phyloP scores from a whole-genome alignment of 2,888 invertebrate genomes.

The Andrena hattorfiana region DNA sequence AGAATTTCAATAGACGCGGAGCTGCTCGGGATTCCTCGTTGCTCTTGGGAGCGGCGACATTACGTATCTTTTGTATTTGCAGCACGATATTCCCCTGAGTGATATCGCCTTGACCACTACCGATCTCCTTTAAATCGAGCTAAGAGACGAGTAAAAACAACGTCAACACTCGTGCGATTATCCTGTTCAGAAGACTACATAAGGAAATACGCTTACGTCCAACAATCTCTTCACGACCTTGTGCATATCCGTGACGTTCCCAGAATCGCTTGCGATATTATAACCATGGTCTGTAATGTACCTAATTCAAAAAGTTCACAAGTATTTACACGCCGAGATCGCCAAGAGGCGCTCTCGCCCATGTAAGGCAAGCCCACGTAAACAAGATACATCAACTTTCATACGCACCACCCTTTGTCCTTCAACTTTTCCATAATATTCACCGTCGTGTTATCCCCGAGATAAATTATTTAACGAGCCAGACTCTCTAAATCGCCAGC shows the following conservation, averaged over 20 bases:
- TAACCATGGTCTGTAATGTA: slow-evolving; percentile 90
- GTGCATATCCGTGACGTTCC: slow-evolving; percentile 88
- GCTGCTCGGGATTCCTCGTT: slow-evolving; percentile 94
- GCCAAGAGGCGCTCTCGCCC: slow-evolving; percentile 10
- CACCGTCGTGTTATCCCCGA: slow-evolving; percentile 54
- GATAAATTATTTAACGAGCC: slow-evolving; percentile 16
- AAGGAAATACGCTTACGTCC: slow-evolving; percentile 87
- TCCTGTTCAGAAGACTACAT: background rate
- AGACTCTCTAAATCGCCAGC: slow-evolving; percentile 2
- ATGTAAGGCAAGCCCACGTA: background rate
- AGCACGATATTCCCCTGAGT: slow-evolving; percentile 87
- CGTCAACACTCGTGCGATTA: background rate
- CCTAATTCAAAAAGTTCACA: slow-evolving; percentile 85
- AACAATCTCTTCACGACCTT: slow-evolving; percentile 89
- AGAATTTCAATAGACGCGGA: slow-evolving; percentile 93
- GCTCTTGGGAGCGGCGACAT: slow-evolving; percentile 95
- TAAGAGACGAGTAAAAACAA: slow-evolving; percentile 76
- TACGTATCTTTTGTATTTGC: slow-evolving; percentile 95
- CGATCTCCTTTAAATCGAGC: slow-evolving; percentile 93
- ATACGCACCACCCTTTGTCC: slow-evolving; percentile 89
- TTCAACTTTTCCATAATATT: slow-evolving; percentile 87
- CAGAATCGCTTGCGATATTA: slow-evolving; percentile 89
- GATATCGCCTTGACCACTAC: slow-evolving; percentile 86
- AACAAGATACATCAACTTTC: slow-evolving; percentile 10
- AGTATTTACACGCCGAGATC: slow-evolving; percentile 27